A percentile compares a stretch with the other conserved stretches of the same genome.
Conservation (phyloP, 2,113 vertebrate genomes). For the Dasypus novemcinctus region DNA sequence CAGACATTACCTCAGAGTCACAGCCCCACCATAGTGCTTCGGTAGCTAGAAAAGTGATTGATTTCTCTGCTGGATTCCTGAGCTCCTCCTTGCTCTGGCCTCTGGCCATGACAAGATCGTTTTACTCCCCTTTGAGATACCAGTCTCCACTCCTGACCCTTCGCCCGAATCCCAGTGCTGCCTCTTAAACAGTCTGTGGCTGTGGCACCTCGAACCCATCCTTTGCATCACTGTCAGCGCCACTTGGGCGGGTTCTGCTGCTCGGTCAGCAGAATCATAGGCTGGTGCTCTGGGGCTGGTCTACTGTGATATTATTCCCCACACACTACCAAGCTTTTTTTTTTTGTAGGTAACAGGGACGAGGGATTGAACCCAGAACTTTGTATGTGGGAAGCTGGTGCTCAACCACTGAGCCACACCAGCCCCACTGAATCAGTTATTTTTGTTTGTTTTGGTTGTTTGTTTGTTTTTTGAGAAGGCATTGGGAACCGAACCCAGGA, state of each 20-base stretch:
- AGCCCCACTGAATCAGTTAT: too few species aligned
- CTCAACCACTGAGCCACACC: too few species aligned
- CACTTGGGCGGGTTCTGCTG: background rate
- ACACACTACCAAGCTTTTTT: too few species aligned
- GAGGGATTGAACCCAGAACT: too few species aligned
- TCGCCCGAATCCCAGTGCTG: background rate
- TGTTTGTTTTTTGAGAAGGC: too few species aligned
- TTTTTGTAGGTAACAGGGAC: too few species aligned
- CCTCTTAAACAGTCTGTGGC: background rate
- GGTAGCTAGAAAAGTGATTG: background rate
- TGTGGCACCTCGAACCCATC: fast-evolving
- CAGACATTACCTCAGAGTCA: constrained; percentile 62
- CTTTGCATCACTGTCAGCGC: background rate
- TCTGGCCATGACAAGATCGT: background rate
- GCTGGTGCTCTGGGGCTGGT: background rate
- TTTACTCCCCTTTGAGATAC: background rate
- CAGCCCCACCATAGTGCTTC: background rate
- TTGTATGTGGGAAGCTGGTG: too few species aligned
- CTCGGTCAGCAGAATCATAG: background rate
- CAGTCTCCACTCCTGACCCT: background rate
- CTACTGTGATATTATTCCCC: background rate
- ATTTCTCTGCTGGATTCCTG: background rate
- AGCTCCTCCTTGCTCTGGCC: background rate
- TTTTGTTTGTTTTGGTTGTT: too few species aligned
- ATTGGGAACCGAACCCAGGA: too few species aligned